These are phyloP conservation scores for Pseudomyrmex flavicornis DNA, from an alignment of 1,140 invertebrate genomes.

Conservation along the genomic window DNA sequence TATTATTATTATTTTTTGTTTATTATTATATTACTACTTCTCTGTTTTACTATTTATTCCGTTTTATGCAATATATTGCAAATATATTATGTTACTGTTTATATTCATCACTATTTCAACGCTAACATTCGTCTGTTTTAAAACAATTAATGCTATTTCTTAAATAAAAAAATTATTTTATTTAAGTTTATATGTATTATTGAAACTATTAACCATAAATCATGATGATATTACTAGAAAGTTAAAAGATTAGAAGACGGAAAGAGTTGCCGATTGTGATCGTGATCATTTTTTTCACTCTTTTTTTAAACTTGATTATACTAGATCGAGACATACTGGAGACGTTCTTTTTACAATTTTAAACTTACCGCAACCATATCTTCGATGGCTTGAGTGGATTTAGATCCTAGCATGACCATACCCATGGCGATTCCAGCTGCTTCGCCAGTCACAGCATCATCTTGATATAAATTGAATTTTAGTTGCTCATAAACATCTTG, in stretches of 20 bases:
- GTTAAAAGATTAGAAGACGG: no score
- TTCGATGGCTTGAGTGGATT: constrained; percentile 94
- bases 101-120: background rate
- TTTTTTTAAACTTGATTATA: background rate
- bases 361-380: constrained; percentile 95
- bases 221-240: no score
- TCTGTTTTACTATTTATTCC: background rate
- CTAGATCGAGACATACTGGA: background rate
- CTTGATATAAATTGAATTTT: constrained; percentile 98
- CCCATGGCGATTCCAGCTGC: constrained; percentile 99
- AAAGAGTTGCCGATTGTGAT: no score
- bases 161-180: no score
- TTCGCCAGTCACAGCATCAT: constrained; percentile 99
- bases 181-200: no score
- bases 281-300: no score
- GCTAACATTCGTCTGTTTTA: no score
- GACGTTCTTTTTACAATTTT: background rate
- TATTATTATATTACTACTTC: constrained; percentile 5
- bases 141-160: no score
- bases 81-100: background rate
- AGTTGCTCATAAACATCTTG: constrained; percentile 98
- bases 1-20: background rate
- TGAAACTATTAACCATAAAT: no score
- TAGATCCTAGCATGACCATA: constrained; percentile 98
- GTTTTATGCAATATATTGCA: background rate